These are phyloP conservation scores for Arion vulgaris DNA, from an alignment of 1,140 invertebrate species.

Conservation along the genomic window DNA sequence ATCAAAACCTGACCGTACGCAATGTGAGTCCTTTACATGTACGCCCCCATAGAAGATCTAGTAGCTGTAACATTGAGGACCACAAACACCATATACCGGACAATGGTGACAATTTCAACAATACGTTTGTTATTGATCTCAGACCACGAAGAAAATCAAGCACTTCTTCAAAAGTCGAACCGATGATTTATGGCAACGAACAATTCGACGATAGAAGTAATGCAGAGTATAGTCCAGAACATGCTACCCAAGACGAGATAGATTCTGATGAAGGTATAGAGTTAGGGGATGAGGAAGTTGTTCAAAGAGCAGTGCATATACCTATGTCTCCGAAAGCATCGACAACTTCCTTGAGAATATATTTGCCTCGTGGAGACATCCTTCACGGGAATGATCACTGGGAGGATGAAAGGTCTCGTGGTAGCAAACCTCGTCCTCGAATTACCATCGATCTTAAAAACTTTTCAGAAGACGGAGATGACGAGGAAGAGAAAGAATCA, in stretches of 20 bases:
- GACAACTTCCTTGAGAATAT: conserved; percentile 7
- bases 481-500: background rate
- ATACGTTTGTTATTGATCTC: conserved; percentile 9
- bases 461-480: background rate
- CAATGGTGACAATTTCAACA: conserved; percentile 6
- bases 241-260: background rate
- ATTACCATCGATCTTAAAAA: background rate
- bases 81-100: too few species aligned
- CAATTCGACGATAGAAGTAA: background rate
- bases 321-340: background rate
- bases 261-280: conserved; percentile 33
- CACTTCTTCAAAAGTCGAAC: background rate
- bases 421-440: background rate
- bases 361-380: background rate
- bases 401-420: background rate
- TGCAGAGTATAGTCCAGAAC: background rate
- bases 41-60: background rate
- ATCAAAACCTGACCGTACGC: background rate
- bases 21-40: background rate
- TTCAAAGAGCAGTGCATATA: background rate
- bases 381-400: background rate
- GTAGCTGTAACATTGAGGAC: background rate
- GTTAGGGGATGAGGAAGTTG: conserved; percentile 11
- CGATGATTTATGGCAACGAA: background rate
- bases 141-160: conserved; percentile 11